Evolutionary conservation across 30 jellyfish, hydroid and myxozoan genomes (phyloP), one percentile per base, ranked within the genome.

Genomic region (Mastigias papua): DNA sequence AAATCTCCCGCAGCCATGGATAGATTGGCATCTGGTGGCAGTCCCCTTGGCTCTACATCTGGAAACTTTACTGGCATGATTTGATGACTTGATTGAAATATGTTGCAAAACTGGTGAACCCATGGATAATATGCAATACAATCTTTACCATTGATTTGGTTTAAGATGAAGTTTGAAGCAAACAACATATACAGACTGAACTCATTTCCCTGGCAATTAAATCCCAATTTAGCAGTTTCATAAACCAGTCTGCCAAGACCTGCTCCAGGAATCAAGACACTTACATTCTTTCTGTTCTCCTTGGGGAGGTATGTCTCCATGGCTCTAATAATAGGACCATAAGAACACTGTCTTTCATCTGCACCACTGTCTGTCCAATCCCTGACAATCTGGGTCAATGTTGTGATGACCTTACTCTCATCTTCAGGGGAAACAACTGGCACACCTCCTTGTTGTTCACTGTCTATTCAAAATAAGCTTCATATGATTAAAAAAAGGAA

Each of bases 1-100:
- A 97, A 97, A 85, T 97, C 98, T 31, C 99, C 99, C 42, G 98
- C 99, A 0, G 96, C 96, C 98, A 97, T 88, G 33, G 99, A 92
- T 25, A 92, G 82, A 42, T 87, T 84, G 2, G 91, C 70, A 62
- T 90, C 86, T 1, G 69, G 48, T 7, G 91, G 91, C 23, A 90
- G 72, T 17, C 78, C 91, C 31, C 89, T 57, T 0, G 99, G 98
- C 23, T 83, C 80, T 26, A 86, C 86, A 77, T 97, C 99, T 20
- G 99, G 99, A 42, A 97, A 90, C 31, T 32, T 70, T 19, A 92
- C 97, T 26, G 96, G 94, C 19, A 90, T 62, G 32, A 78, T 69
- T 26, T 83, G 98, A 84, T 92, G 97, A 75, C 42, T 62, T 23
- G 86, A 62, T 22, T 83, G 50, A 34, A 89, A 15, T 34, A 90